Evolutionary conservation across 2,797 vertebrate genomes (phyloP), one percentile per base, ranked within the genome.

Genomic region (Zalophus californianus): DNA sequence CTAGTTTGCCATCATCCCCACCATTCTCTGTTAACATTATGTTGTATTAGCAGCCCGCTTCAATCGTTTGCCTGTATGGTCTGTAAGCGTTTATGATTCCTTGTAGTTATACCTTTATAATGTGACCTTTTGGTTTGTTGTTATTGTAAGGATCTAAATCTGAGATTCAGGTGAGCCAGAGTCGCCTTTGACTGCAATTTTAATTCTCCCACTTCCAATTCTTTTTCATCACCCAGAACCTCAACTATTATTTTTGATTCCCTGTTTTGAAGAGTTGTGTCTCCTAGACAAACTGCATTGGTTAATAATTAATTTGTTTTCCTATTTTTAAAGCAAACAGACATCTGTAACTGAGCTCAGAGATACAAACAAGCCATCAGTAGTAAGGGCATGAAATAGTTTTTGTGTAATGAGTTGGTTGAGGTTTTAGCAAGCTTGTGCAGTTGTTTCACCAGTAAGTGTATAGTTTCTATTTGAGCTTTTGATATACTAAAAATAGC

Each of bases 271-370:
- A 93, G 70, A 84, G n/a, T n/a, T 87, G 58, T 68, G 13, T 94
- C 32, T 83, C 70, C 52, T 48, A 60, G n/a, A 77, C 48, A 56
- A 88, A 80, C 27, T 73, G n/a, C n/a, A 29, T 79, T 52, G 58
- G 79, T 80, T 91, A 95, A 41, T 80, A 29, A 89, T 86, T 54
- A 75, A 72, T 88, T 91, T 60, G n/a, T 80, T 90, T 94, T 84
- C 60, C 48, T 48, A 23, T 88, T 32, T 90, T 90, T 60, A 72
- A 91, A 92, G 95, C 93, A 96, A 58, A 50, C 25, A 62, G 73
- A 58, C 29, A 5, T 18, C 29, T 75, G 13, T 38, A 38, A 77
- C 73, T 60, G 73, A 92, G 60, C 64, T 35, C 3, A 2, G 54
- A 62, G 38, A 77, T 86, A 70, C 56, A 64, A 38, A 70, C 0